A percentile compares a stretch with the other conserved stretches of the same genome.
phyloP scores from a whole-genome alignment of 1,140 invertebrate genomes.

The Melitaea cinxia region DNA sequence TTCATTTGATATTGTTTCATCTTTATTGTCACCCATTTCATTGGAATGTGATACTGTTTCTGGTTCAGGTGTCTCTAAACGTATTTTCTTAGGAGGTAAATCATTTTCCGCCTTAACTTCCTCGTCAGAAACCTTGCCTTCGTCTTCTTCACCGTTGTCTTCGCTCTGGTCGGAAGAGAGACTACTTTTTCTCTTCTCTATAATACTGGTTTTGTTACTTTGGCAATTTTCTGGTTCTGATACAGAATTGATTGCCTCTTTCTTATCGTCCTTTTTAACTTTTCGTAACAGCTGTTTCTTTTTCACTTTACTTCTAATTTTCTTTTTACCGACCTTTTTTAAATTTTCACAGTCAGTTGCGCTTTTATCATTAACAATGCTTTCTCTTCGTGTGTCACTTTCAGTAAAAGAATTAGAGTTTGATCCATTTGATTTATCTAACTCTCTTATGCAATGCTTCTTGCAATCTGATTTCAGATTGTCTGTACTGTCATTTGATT shows the following conservation, averaged over 20 bases:
- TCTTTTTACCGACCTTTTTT: conserved; percentile 61
- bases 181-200: conserved; percentile 75
- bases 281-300: conserved; percentile 57
- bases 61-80: conserved; percentile 66
- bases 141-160: conserved; percentile 57
- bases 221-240: conserved; percentile 59
- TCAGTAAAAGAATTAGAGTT: conserved; percentile 75
- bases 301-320: conserved; percentile 64
- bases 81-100: conserved; percentile 71
- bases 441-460: conserved; percentile 68
- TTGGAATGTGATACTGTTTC: conserved; percentile 65
- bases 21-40: conserved; percentile 50
- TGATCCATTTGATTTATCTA: conserved; percentile 68
- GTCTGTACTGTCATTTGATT: conserved; percentile 63
- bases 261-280: conserved; percentile 57
- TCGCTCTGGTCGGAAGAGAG: conserved; percentile 68
- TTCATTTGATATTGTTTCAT: conserved; percentile 33
- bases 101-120: conserved; percentile 60
- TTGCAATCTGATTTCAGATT: conserved; percentile 64
- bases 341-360: conserved; percentile 57
- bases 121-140: conserved; percentile 59
- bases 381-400: conserved; percentile 61
- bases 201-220: conserved; percentile 74
- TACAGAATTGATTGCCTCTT: conserved; percentile 53
- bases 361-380: conserved; percentile 68